Percentiles rank a stretch among this genome's conserved stretches.
Conservation (phyloP, 2,797 vertebrate species). For the Peromyscus melanophrys region DNA sequence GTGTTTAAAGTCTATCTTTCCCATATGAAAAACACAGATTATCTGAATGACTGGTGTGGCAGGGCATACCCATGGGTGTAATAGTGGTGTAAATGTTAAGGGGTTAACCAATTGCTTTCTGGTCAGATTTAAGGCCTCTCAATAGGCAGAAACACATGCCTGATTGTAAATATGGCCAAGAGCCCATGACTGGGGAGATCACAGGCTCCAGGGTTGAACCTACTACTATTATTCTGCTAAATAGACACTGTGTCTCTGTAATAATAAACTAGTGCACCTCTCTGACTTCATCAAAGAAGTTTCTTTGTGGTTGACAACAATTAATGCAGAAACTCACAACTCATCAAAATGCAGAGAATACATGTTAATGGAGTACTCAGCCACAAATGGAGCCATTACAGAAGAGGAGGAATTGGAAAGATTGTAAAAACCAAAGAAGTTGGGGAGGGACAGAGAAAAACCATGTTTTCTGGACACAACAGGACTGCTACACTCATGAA, state of each 20-base stretch:
- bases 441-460: neutral
- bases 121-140: neutral
- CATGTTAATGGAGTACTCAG: no score
- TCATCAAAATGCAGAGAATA: neutral
- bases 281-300: neutral
- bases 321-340: neutral
- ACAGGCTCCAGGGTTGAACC: neutral
- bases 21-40: neutral
- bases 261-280: neutral
- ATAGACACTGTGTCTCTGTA: neutral
- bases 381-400: neutral
- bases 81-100: neutral
- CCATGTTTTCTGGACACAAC: neutral
- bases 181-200: neutral
- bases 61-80: neutral
- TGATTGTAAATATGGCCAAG: neutral
- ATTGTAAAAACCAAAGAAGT: neutral
- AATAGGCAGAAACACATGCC: neutral
- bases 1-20: neutral
- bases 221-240: neutral
- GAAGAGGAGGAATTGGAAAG: neutral
- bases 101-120: neutral
- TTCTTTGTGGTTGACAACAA: neutral
- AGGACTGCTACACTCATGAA: neutral
- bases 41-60: neutral